Evolutionary conservation across 2,888 invertebrate genomes (phyloP).

Genomic region (Odontomyia ornata): DNA sequence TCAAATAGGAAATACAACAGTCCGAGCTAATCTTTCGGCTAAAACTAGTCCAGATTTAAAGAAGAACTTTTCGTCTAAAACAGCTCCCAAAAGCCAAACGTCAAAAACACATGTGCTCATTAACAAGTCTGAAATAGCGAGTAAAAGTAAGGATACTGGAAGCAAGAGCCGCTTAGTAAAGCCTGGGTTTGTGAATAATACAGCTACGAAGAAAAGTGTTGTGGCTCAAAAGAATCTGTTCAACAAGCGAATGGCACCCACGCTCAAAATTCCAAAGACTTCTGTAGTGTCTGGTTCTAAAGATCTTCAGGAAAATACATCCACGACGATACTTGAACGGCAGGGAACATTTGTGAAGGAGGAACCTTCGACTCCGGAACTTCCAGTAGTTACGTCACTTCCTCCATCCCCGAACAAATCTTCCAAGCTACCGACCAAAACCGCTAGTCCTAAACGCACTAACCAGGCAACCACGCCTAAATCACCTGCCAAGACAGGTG

Average conservation of each 20-base stretch:
- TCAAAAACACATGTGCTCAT: conserved; percentile 49
- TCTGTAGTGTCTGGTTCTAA: conserved; percentile 38
- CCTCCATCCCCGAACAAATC: conserved; percentile 55
- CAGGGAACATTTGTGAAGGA: conserved; percentile 95
- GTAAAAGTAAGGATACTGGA: conserved; percentile 44
- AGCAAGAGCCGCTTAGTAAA: conserved; percentile 30
- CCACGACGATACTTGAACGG: conserved; percentile 70
- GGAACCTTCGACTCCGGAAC: conserved; percentile 66
- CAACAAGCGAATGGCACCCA: conserved; percentile 45
- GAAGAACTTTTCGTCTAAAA: conserved; percentile 48
- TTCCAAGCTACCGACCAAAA: conserved; percentile 61
- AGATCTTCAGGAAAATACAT: conserved; percentile 55
- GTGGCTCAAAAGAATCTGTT: conserved; percentile 50
- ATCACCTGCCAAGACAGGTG: conserved; percentile 47
- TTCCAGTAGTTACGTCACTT: conserved; percentile 59
- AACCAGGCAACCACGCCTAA: conserved; percentile 43
- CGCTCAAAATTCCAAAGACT: conserved; percentile 39
- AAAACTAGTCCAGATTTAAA: conserved; percentile 56
- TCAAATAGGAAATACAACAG: conserved; percentile 48
- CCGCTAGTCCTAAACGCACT: conserved; percentile 43
- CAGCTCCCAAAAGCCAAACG: conserved; percentile 48
- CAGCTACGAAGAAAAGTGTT: conserved; percentile 54
- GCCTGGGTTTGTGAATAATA: conserved; percentile 45
- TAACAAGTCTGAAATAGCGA: conserved; percentile 49
- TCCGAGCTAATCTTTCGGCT: conserved; percentile 60